phyloP scores from a whole-genome alignment of 2,797 vertebrate genomes.

The Gymnothorax reevesii region DNA sequence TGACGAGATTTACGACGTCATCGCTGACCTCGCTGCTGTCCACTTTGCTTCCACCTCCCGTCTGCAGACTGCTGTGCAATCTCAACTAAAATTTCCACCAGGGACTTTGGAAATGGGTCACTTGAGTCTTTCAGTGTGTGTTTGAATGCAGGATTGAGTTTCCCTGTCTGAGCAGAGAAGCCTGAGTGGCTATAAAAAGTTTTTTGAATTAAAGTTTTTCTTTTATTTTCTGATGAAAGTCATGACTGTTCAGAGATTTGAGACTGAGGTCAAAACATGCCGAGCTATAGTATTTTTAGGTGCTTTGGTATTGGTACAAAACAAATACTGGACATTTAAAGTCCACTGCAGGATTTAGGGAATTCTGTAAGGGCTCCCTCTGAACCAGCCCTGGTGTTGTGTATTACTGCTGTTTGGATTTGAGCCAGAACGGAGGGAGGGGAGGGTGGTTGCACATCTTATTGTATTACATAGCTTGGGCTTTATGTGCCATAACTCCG shows the following conservation, averaged over 20 bases:
- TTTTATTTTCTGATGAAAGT: background rate
- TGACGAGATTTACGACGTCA: slow-evolving; percentile 34
- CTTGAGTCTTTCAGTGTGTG: slow-evolving; percentile 23
- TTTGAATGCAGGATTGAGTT: slow-evolving; percentile 14
- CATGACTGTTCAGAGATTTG: background rate
- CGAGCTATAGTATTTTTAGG: slow-evolving; percentile 12
- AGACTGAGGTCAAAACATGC: slow-evolving; percentile 10
- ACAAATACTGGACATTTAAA: slow-evolving; percentile 11
- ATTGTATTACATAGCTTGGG: slow-evolving; percentile 36
- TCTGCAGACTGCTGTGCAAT: slow-evolving; percentile 30
- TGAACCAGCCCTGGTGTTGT: background rate
- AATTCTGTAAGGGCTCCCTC: slow-evolving; percentile 25
- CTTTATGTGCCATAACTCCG: slow-evolving; percentile 27
- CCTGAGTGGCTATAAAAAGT: background rate
- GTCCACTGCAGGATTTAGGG: slow-evolving; percentile 18
- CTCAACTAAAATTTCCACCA: slow-evolving; percentile 26
- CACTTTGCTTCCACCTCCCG: slow-evolving; percentile 39
- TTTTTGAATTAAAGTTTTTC: background rate
- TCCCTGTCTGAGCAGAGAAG: slow-evolving; percentile 1
- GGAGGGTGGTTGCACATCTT: slow-evolving; percentile 22
- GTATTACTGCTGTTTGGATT: slow-evolving; percentile 24
- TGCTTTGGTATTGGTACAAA: slow-evolving; percentile 29
- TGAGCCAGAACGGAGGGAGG: slow-evolving; percentile 9
- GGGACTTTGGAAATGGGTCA: slow-evolving; percentile 21
- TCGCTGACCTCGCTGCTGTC: slow-evolving; percentile 47